Percentiles rank a stretch among this genome's conserved stretches.
Evolutionary conservation across 2,797 vertebrate species (phyloP).

Genomic region (Myripristis jacobus): DNA sequence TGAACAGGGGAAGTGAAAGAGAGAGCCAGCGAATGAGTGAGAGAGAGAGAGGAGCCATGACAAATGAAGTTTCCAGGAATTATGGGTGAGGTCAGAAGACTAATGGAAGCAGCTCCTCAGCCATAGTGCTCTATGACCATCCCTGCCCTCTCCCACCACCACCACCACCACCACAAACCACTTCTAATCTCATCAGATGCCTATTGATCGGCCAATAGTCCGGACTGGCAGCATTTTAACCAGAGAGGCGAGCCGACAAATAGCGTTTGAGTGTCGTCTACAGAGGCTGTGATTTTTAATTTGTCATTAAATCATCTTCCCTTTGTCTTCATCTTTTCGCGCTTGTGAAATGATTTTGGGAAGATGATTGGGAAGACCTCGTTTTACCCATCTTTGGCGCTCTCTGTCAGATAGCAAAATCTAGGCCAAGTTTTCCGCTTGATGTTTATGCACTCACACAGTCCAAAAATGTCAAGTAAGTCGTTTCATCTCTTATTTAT

Average conservation of each 20-base stretch:
- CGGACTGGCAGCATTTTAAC: conserved; percentile 30
- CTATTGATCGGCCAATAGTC: conserved; percentile 25
- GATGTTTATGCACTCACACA: not conserved
- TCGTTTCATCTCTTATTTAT: too few species aligned
- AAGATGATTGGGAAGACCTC: not conserved
- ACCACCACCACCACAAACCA: not conserved
- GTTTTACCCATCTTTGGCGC: too few species aligned
- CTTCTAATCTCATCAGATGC: conserved; percentile 33
- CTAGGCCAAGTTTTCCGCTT: not conserved
- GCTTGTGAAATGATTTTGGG: not conserved
- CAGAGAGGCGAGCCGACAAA: conserved; percentile 19
- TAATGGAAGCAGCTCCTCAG: conserved; percentile 38
- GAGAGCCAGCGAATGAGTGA: conserved; percentile 14
- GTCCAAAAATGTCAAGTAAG: too few species aligned
- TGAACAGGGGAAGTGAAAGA: conserved; percentile 18
- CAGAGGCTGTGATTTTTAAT: conserved; percentile 13
- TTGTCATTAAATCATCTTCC: conserved; percentile 6
- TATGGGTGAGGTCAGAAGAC: conserved; percentile 38
- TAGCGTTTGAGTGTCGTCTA: conserved; percentile 8
- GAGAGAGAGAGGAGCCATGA: conserved; percentile 17
- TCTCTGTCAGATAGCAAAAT: too few species aligned
- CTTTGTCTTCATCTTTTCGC: not conserved
- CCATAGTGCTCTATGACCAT: conserved; percentile 21
- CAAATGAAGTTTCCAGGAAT: conserved; percentile 43
- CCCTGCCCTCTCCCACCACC: not conserved